Evolutionary conservation across 1,140 invertebrate genomes (phyloP).

Genomic region (Callitettix versicolor): DNA sequence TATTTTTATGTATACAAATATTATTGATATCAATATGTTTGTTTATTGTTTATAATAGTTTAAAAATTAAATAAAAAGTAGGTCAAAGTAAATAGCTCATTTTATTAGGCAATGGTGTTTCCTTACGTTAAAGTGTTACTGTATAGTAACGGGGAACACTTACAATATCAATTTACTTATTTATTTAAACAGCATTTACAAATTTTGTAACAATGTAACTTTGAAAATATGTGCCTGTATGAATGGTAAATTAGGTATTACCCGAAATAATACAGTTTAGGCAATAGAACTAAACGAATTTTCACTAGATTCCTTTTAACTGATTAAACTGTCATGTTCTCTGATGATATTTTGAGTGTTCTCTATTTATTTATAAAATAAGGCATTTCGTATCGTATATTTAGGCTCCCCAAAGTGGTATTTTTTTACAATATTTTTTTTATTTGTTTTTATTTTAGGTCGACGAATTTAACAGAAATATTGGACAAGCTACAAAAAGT

Average conservation of each 20-base stretch:
- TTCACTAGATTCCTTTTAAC: too few relatives aligned
- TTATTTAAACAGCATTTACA: not conserved
- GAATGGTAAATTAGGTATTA: too few relatives aligned
- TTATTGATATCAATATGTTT: not conserved
- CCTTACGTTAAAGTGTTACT: slow-evolving; percentile 2
- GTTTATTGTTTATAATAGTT: not conserved
- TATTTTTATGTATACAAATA: not conserved
- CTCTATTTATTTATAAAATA: too few relatives aligned
- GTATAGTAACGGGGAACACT: slow-evolving; percentile 7
- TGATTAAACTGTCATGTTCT: too few relatives aligned
- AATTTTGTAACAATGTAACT: not conserved
- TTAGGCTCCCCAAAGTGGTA: not conserved
- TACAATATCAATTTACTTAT: slow-evolving; percentile 4
- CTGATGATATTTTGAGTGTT: not conserved
- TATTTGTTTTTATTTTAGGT: slow-evolving; percentile 1
- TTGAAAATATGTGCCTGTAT: too few relatives aligned
- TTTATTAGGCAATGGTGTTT: not conserved
- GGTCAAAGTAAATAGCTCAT: not conserved
- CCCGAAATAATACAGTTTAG: too few relatives aligned
- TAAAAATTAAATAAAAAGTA: not conserved
- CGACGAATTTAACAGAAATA: slow-evolving; percentile 7
- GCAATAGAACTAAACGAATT: too few relatives aligned
- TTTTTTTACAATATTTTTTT: not conserved
- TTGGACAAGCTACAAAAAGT: slow-evolving; percentile 4
- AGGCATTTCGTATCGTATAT: too few relatives aligned